Conservation (phyloP, 2,888 invertebrate species). For the Enchytraeus crypticus region DNA sequence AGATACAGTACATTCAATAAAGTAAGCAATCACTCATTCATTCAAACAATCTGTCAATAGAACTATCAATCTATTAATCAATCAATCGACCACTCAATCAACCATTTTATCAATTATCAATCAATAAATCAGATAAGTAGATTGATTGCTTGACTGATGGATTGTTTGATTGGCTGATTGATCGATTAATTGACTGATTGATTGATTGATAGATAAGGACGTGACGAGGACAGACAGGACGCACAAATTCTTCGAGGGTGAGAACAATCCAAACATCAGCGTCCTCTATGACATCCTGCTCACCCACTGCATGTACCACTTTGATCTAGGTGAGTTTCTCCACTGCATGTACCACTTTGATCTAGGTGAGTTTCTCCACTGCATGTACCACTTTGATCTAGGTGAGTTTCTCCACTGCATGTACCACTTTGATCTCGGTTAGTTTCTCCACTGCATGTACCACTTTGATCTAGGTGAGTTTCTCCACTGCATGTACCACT, state of each 20-base stretch:
- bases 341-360: not conserved
- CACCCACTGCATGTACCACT: conserved; percentile 98
- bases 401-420: too few species aligned
- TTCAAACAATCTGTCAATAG: not conserved
- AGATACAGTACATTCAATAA: too few species aligned
- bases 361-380: too few species aligned
- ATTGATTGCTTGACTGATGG: too few species aligned
- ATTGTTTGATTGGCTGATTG: too few species aligned
- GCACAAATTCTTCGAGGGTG: conserved; percentile 82
- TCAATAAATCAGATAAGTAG: too few species aligned
- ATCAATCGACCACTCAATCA: not conserved
- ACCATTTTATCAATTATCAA: not conserved
- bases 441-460: too few species aligned
- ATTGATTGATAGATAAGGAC: conserved; percentile 76
- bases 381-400: too few species aligned
- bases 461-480: too few species aligned
- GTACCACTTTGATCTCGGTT: too few species aligned
- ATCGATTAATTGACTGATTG: too few species aligned
- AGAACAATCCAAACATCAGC: conserved; percentile 77
- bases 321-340: conserved; percentile 65
- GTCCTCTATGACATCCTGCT: conserved; percentile 82
- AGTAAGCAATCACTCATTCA: not conserved
- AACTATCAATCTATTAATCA: not conserved
- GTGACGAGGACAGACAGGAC: conserved; percentile 89
- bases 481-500: too few species aligned